phyloP scores from a whole-genome alignment of 64 coral and sea anemone genomes.

The Pocillopora damicornis region DNA sequence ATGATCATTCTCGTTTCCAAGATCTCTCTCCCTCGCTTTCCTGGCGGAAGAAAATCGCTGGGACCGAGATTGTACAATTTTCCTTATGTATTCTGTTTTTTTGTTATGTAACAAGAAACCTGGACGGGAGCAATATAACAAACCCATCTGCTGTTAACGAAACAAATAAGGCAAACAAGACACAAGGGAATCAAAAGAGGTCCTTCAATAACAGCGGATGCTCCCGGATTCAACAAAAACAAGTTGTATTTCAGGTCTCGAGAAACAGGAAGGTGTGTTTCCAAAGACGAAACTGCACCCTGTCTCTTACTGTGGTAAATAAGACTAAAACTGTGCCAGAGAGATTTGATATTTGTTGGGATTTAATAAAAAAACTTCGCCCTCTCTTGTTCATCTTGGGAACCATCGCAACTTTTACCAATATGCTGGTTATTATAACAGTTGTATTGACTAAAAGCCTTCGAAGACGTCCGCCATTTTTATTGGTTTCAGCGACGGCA shows the following conservation, averaged over 20 bases:
- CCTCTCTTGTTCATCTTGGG: constrained; percentile 24
- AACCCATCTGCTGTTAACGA: neutral
- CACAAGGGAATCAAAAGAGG: neutral
- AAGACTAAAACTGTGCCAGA: neutral
- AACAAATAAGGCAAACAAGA: neutral
- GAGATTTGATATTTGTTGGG: constrained; percentile 9
- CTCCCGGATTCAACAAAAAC: neutral
- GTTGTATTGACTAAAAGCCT: neutral
- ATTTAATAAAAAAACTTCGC: neutral
- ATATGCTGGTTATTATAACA: constrained; percentile 10
- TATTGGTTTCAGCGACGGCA: constrained; percentile 22
- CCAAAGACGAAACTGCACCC: neutral
- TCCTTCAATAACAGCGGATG: neutral
- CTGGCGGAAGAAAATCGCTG: too few relatives aligned
- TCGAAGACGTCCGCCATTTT: constrained; percentile 17
- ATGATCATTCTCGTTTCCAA: too few relatives aligned
- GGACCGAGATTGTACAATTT: neutral
- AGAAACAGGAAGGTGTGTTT: neutral
- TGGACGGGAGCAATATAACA: constrained; percentile 1
- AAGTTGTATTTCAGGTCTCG: neutral
- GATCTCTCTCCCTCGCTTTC: too few relatives aligned
- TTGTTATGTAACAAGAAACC: neutral
- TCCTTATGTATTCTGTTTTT: neutral
- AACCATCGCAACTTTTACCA: neutral
- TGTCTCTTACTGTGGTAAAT: neutral